Conservation (phyloP, 2,797 vertebrate genomes). For the Brachymystax lenok region DNA sequence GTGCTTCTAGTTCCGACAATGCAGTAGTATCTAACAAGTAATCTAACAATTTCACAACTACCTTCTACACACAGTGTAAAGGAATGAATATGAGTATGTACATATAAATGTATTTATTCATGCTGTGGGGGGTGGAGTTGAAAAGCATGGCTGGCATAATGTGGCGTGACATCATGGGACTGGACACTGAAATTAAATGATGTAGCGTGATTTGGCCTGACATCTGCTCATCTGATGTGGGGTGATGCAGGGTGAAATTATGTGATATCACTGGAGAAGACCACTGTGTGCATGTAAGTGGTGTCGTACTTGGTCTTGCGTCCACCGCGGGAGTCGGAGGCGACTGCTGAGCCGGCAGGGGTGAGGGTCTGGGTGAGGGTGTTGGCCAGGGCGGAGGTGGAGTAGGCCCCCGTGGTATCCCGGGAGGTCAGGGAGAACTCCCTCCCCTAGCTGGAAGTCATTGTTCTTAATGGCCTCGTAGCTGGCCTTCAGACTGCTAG, state of each 20-base stretch:
- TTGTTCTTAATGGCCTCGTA: slow-evolving; percentile 99
- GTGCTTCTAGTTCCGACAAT: no score
- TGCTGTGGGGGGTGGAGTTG: background rate
- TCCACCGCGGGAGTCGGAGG: slow-evolving; percentile 88
- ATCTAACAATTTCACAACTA: no score
- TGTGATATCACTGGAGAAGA: background rate
- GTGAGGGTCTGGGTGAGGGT: slow-evolving; percentile 93
- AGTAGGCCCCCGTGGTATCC: slow-evolving; percentile 80
- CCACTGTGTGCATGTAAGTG: background rate
- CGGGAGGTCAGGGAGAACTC: slow-evolving; percentile 87
- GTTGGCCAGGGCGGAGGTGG: slow-evolving; percentile 91
- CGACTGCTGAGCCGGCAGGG: slow-evolving; percentile 84
- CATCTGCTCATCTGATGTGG: background rate
- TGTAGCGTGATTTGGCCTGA: background rate
- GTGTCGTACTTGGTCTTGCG: slow-evolving; percentile 94
- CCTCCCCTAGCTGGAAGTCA: slow-evolving; percentile 91
- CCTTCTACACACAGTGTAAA: no score
- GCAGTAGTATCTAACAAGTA: no score
- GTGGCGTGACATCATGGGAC: background rate
- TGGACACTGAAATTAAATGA: background rate
- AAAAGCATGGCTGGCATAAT: background rate
- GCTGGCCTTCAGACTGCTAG: slow-evolving; percentile 95
- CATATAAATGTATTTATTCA: background rate
- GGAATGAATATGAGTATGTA: no score
- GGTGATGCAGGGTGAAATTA: background rate